phyloP scores from a whole-genome alignment of 2,888 invertebrate species.

The Leptopilina syphax region DNA sequence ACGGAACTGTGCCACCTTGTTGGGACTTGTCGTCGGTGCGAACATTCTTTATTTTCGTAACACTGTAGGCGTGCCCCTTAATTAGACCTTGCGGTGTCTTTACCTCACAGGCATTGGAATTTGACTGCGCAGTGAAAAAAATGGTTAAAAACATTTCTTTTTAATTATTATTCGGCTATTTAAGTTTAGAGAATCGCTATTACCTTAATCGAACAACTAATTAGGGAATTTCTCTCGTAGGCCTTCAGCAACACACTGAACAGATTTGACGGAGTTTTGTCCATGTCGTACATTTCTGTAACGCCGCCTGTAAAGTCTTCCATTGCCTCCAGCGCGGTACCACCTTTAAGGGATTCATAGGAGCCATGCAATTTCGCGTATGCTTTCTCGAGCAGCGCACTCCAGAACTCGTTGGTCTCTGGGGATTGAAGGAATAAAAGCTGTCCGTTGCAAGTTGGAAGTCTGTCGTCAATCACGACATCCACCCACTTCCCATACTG shows the following conservation, averaged over 20 bases:
- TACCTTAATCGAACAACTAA: slow-evolving; percentile 97
- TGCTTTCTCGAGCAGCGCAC: slow-evolving; percentile 85
- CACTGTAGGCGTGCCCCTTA: slow-evolving; percentile 85
- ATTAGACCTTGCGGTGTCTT: slow-evolving; percentile 82
- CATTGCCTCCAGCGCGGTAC: slow-evolving; percentile 98
- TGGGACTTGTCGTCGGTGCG: slow-evolving; percentile 75
- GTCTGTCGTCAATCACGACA: slow-evolving; percentile 84
- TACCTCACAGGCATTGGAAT: slow-evolving; percentile 79
- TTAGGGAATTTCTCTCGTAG: slow-evolving; percentile 92
- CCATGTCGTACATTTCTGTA: slow-evolving; percentile 93
- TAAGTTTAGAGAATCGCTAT: background rate
- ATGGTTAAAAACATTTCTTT: too few relatives aligned
- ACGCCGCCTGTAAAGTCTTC: slow-evolving; percentile 99
- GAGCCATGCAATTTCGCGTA: slow-evolving; percentile 94
- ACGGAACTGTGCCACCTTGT: slow-evolving; percentile 77
- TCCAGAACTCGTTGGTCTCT: slow-evolving; percentile 85
- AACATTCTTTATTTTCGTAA: slow-evolving; percentile 80
- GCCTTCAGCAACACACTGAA: slow-evolving; percentile 94
- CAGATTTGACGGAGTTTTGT: slow-evolving; percentile 89
- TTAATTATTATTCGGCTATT: too few relatives aligned
- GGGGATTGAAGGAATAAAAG: slow-evolving; percentile 82
- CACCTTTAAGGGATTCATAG: slow-evolving; percentile 98
- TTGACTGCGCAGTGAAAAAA: slow-evolving; percentile 76
- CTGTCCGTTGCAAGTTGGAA: slow-evolving; percentile 82
- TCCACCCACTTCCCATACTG: slow-evolving; percentile 85